Evolutionary conservation across 2,888 invertebrate genomes (phyloP).

Genomic region (Busseola fusca): DNA sequence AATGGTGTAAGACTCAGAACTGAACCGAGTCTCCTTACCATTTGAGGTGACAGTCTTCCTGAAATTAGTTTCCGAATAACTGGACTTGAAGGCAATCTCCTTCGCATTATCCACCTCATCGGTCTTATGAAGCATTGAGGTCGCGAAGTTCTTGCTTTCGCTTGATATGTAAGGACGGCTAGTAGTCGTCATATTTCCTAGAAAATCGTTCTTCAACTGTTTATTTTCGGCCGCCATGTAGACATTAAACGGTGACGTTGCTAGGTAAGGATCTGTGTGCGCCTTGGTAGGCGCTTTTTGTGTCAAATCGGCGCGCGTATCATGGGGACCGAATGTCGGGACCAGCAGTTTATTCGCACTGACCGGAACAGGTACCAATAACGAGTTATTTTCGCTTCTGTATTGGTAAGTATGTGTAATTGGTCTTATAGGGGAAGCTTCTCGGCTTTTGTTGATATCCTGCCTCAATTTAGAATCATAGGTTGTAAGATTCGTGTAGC

Average conservation of each 20-base stretch:
- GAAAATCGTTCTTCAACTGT: constrained; percentile 86
- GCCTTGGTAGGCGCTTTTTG: constrained; percentile 87
- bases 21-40: constrained; percentile 78
- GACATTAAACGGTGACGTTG: constrained; percentile 81
- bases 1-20: constrained; percentile 84
- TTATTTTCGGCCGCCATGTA: constrained; percentile 87
- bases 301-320: constrained; percentile 85
- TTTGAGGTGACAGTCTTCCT: constrained; percentile 80
- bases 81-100: constrained; percentile 84
- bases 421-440: constrained; percentile 92
- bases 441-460: constrained; percentile 92
- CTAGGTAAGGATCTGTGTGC: constrained; percentile 85
- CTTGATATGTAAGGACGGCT: constrained; percentile 81
- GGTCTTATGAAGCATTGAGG: constrained; percentile 83
- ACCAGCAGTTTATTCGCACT: constrained; percentile 88
- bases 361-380: constrained; percentile 85
- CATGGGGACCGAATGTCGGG: constrained; percentile 87
- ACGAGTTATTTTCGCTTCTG: constrained; percentile 81
- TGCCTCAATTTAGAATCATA: constrained; percentile 95
- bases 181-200: constrained; percentile 85
- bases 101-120: constrained; percentile 85
- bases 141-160: constrained; percentile 83
- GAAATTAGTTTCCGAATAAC: constrained; percentile 86
- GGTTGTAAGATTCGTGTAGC: constrained; percentile 95
- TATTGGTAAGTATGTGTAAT: constrained; percentile 86